phyloP scores from a whole-genome alignment of 2,888 invertebrate genomes.

The Melanargia galathea region DNA sequence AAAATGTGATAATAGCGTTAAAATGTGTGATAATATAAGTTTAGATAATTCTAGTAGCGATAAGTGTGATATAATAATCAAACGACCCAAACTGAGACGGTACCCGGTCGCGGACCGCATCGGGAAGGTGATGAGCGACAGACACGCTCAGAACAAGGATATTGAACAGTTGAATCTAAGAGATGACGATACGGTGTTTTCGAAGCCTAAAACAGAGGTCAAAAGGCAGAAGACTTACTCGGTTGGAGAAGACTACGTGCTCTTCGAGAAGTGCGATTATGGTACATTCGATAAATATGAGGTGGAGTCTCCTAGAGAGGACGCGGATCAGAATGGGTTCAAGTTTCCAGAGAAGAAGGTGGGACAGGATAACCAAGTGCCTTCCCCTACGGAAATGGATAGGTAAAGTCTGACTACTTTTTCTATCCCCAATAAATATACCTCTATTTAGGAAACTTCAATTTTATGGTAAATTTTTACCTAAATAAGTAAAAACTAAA shows the following conservation, averaged over 20 bases:
- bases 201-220: constrained; percentile 53
- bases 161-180: constrained; percentile 65
- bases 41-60: constrained; percentile 50
- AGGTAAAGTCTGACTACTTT: constrained; percentile 40
- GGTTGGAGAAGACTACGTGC: constrained; percentile 64
- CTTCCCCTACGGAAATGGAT: constrained; percentile 87
- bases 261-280: constrained; percentile 74
- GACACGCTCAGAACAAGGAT: constrained; percentile 57
- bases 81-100: constrained; percentile 70
- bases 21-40: constrained; percentile 65
- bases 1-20: constrained; percentile 76
- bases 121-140: constrained; percentile 66
- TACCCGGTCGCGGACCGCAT: constrained; percentile 66
- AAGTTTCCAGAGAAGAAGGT: constrained; percentile 55
- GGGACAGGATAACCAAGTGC: constrained; percentile 74
- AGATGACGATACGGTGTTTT: constrained; percentile 70
- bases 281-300: constrained; percentile 66
- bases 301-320: constrained; percentile 57
- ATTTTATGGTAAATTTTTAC: too few species aligned
- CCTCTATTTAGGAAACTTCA: too few species aligned
- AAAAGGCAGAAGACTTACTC: constrained; percentile 72
- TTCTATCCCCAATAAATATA: too few species aligned
- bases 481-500: too few species aligned
- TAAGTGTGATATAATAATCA: constrained; percentile 58
- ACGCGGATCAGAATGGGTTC: constrained; percentile 49